These are phyloP conservation scores for Artibeus lituratus DNA, from an alignment of 2,797 vertebrate genomes.

Conservation along the genomic window DNA sequence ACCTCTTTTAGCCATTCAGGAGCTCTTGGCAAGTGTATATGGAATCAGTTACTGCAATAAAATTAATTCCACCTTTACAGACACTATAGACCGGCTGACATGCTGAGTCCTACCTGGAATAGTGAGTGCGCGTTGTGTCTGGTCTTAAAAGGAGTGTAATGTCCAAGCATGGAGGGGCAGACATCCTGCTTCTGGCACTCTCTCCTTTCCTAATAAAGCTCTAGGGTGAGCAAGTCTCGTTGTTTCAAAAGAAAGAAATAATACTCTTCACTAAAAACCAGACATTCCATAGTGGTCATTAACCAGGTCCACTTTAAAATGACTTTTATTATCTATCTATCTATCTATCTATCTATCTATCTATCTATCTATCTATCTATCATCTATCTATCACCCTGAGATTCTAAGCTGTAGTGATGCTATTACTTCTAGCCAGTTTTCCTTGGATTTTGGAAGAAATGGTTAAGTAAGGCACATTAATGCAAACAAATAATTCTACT, in stretches of 20 bases:
- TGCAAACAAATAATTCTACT: constrained; percentile 26
- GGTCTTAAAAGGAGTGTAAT: not conserved
- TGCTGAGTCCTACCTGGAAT: not conserved
- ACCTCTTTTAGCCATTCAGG: not conserved
- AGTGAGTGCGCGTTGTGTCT: not conserved
- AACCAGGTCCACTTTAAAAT: not conserved
- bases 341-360: too few species aligned
- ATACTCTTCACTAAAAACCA: not conserved
- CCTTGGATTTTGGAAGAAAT: not conserved
- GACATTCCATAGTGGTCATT: not conserved
- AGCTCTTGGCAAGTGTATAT: not conserved
- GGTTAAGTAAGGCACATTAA: constrained; percentile 23
- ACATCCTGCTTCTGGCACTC: not conserved
- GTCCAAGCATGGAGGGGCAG: not conserved
- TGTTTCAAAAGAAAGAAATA: not conserved
- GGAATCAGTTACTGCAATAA: not conserved
- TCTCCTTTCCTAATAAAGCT: constrained; percentile 1
- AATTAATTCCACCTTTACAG: not conserved
- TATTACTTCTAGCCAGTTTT: not conserved
- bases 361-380: too few species aligned
- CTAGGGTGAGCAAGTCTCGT: not conserved
- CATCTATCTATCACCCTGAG: not conserved
- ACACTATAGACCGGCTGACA: not conserved
- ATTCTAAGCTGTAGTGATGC: not conserved
- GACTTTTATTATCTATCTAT: too few species aligned